These are phyloP conservation scores for Caenorhabditis macrosperma DNA, from an alignment of 2,888 invertebrate species.

Conservation along the genomic window DNA sequence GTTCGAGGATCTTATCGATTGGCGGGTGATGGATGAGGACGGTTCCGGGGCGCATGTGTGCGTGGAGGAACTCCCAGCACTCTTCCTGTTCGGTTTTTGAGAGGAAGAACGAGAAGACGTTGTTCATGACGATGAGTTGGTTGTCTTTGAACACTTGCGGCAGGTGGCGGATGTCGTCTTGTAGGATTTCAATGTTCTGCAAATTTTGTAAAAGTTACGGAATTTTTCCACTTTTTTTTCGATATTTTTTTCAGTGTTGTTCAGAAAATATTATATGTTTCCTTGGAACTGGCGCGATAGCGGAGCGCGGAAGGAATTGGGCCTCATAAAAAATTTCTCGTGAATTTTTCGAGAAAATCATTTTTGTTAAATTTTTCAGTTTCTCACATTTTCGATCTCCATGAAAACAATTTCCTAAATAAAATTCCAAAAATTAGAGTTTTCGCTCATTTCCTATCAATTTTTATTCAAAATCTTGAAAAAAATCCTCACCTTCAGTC, in stretches of 20 bases:
- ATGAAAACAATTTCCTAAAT: too few relatives aligned
- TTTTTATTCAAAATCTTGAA: too few relatives aligned
- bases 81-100: constrained; percentile 83
- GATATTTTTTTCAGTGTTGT: too few relatives aligned
- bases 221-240: too few relatives aligned
- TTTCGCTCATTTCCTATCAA: too few relatives aligned
- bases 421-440: not conserved
- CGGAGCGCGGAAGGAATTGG: too few relatives aligned
- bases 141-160: constrained; percentile 83
- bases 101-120: constrained; percentile 86
- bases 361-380: too few relatives aligned
- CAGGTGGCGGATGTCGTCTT: constrained; percentile 84
- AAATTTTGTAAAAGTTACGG: constrained; percentile 10
- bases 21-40: constrained; percentile 72
- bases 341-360: too few relatives aligned
- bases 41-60: constrained; percentile 61
- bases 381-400: too few relatives aligned
- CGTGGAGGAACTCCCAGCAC: constrained; percentile 68
- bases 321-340: too few relatives aligned
- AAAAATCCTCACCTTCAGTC: constrained; percentile 48
- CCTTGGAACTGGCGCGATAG: too few relatives aligned
- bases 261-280: too few relatives aligned
- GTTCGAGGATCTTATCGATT: constrained; percentile 62
- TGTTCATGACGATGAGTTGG: constrained; percentile 85
- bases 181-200: constrained; percentile 78